phyloP scores from a whole-genome alignment of 2,888 invertebrate species.

The Chrysolina americana region DNA sequence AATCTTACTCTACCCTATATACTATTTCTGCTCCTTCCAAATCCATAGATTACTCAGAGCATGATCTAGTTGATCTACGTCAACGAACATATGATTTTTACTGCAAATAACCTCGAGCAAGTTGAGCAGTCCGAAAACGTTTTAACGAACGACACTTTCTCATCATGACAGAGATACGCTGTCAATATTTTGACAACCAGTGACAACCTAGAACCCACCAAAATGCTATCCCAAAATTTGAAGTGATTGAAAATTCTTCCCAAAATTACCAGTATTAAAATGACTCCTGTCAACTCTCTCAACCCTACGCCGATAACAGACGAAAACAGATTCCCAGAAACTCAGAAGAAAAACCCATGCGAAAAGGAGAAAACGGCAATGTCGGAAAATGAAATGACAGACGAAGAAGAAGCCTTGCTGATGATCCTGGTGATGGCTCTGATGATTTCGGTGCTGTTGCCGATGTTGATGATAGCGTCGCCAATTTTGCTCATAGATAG shows the following conservation, averaged over 20 bases:
- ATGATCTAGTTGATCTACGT: too few species aligned
- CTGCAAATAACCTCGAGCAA: too few species aligned
- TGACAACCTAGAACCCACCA: slow-evolving; percentile 17
- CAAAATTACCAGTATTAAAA: slow-evolving; percentile 9
- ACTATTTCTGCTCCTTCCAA: too few species aligned
- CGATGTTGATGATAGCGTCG: slow-evolving; percentile 15
- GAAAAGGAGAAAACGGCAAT: background rate
- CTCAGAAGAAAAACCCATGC: background rate
- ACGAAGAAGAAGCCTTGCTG: slow-evolving; percentile 26
- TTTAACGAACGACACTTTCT: too few species aligned
- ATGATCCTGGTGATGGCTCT: slow-evolving; percentile 33
- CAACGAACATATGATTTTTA: too few species aligned
- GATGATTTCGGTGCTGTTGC: slow-evolving; percentile 29
- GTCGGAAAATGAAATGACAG: background rate
- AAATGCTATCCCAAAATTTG: slow-evolving; percentile 11
- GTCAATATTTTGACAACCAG: background rate
- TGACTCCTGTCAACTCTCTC: background rate
- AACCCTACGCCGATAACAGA: background rate
- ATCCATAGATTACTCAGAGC: too few species aligned
- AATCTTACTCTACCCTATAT: too few species aligned
- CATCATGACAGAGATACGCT: background rate
- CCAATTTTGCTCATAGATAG: slow-evolving; percentile 27
- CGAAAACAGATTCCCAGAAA: background rate
- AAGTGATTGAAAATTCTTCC: background rate
- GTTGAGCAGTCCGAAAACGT: too few species aligned